Evolutionary conservation across 2,888 invertebrate genomes (phyloP).

Genomic region (Dastarcus helophoroides): DNA sequence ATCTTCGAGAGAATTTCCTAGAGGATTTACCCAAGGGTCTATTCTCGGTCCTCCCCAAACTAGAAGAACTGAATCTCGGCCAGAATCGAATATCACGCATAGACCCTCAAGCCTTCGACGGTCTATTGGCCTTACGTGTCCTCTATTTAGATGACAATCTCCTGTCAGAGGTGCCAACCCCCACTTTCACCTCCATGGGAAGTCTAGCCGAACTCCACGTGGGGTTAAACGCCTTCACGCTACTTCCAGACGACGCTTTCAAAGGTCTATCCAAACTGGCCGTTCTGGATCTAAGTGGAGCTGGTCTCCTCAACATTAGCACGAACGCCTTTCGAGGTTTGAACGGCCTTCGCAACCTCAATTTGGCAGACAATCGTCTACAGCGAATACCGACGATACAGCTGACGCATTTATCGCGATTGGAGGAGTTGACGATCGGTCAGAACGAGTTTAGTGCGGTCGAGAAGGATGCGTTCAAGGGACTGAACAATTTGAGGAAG

Average conservation of each 20-base stretch:
- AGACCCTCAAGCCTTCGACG: constrained; percentile 65
- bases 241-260: constrained; percentile 67
- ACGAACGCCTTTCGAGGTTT: constrained; percentile 65
- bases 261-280: constrained; percentile 62
- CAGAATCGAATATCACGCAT: constrained; percentile 75
- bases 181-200: constrained; percentile 59
- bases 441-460: constrained; percentile 68
- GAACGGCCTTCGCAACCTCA: constrained; percentile 61
- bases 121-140: constrained; percentile 62
- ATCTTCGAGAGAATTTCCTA: constrained; percentile 69
- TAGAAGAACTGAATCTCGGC: constrained; percentile 77
- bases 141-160: constrained; percentile 78
- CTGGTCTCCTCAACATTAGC: constrained; percentile 68
- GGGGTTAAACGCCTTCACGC: constrained; percentile 70
- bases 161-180: constrained; percentile 62
- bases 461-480: constrained; percentile 63
- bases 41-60: constrained; percentile 60
- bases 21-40: constrained; percentile 65
- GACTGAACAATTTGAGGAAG: constrained; percentile 62
- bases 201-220: constrained; percentile 75
- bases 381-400: constrained; percentile 64
- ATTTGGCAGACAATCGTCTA: constrained; percentile 70
- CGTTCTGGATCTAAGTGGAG: constrained; percentile 68
- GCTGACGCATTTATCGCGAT: constrained; percentile 53
- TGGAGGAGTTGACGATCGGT: constrained; percentile 72